phyloP scores from a whole-genome alignment of 2,113 vertebrate genomes.

The Petrocephalus zakoni region DNA sequence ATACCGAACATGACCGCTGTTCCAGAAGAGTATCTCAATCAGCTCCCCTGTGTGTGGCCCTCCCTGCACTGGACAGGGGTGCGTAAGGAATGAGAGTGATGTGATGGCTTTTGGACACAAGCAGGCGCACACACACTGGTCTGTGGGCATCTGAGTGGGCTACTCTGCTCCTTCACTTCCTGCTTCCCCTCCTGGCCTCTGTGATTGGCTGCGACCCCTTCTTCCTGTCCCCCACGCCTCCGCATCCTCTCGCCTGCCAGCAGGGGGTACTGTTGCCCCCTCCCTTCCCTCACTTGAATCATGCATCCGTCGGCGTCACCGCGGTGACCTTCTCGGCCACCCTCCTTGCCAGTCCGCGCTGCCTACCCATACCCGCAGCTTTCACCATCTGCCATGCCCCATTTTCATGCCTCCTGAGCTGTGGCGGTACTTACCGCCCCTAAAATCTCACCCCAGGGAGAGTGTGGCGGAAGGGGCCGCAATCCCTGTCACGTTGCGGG shows the following conservation, averaged over 20 bases:
- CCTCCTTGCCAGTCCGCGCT: not conserved
- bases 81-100: not conserved
- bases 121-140: not conserved
- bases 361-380: not conserved
- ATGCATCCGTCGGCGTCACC: not conserved
- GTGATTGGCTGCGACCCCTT: not conserved
- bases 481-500: not conserved
- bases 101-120: not conserved
- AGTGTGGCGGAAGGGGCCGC: not conserved
- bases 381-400: not conserved
- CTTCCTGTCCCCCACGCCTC: not conserved
- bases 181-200: not conserved
- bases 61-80: not conserved
- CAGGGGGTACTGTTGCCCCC: not conserved
- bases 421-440: not conserved
- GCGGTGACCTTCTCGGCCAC: not conserved
- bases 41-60: not conserved
- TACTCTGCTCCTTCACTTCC: not conserved
- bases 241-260: not conserved
- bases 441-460: not conserved
- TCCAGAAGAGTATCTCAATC: not conserved
- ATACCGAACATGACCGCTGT: not conserved
- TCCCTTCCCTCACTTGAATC: not conserved
- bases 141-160: not conserved
- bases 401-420: not conserved